These are phyloP conservation scores for Lymantria monacha DNA, from an alignment of 2,888 invertebrate genomes.

Conservation along the genomic window DNA sequence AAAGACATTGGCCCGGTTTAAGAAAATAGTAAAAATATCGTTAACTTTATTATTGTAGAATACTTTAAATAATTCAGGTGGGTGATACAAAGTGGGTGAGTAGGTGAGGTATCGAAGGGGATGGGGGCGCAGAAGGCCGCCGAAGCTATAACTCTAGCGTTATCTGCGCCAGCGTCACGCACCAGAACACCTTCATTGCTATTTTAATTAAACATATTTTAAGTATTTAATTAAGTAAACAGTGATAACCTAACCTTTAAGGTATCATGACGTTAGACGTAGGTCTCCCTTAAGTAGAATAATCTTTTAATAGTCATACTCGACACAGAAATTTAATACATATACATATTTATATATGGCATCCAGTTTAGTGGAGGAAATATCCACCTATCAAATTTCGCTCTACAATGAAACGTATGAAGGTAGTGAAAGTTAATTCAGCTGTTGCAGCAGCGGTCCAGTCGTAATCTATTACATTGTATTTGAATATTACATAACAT, in stretches of 20 bases:
- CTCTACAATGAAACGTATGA: too few species aligned
- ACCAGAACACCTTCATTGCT: conserved; percentile 32
- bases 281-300: too few species aligned
- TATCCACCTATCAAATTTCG: too few species aligned
- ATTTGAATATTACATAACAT: too few species aligned
- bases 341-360: too few species aligned
- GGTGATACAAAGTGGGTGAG: neutral
- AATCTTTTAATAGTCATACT: too few species aligned
- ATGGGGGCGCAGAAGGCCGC: conserved; percentile 1
- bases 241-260: neutral
- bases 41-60: conserved; percentile 38
- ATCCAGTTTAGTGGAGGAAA: too few species aligned
- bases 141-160: conserved; percentile 29
- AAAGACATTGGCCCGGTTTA: conserved; percentile 8
- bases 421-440: too few species aligned
- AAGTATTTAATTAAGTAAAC: conserved; percentile 19
- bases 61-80: conserved; percentile 25
- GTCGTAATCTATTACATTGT: too few species aligned
- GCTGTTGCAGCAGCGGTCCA: too few species aligned
- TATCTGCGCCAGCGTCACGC: conserved; percentile 29
- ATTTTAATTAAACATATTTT: conserved; percentile 22
- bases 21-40: conserved; percentile 22
- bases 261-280: too few species aligned
- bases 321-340: too few species aligned
- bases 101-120: conserved; percentile 3